Evolutionary conservation across 2,888 invertebrate genomes (phyloP), one percentile per base, ranked within the genome.

Genomic region (Melieria crassipennis): DNA sequence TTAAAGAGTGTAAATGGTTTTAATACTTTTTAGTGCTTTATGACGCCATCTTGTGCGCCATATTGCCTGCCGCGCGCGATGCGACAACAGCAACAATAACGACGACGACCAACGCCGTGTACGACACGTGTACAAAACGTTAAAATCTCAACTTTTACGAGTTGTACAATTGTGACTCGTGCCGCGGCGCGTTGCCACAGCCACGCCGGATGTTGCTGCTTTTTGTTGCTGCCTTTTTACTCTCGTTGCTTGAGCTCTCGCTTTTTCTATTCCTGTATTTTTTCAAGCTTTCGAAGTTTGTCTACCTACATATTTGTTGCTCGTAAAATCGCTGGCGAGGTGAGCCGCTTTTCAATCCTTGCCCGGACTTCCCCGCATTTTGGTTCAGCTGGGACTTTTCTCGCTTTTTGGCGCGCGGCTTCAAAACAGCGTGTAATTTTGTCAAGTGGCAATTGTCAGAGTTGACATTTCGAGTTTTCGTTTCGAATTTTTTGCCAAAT

Each of bases 1-100:
- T 80, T 78, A 80, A 83, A 80, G 79, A 82, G 85, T 85, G 84
- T 82, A 83, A 85, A 86, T 84, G 82, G 83, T 84, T 85, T 84
- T 82, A 83, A 79, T 84, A 80, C 80, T 79, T 79, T 79, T 80
- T 78, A 72, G 52, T 70, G 55, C 62, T 75, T 73, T 63, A 74
- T 72, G 72, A 64, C 75, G 73, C 69, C 76, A 76, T 75, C 72
- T 74, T 81, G 80, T 71, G 76, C 81, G 78, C 77, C 76, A 79
- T 80, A 79, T 81, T 83, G 78, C 55, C 56, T 61, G 50, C 43
- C 50, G 45, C 45, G 13, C n/a, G 65, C 65, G 46, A 45, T 65
- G 48, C 9, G 6, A 50, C 58, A 43, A 45, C 47, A 52, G 16
- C 46, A 50, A 50, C n/a, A 3, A 65, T 43, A 77, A 78, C 76